Base-by-base conservation (phyloP, 2,888 invertebrate species). In the Oscheius sp. region DNA sequence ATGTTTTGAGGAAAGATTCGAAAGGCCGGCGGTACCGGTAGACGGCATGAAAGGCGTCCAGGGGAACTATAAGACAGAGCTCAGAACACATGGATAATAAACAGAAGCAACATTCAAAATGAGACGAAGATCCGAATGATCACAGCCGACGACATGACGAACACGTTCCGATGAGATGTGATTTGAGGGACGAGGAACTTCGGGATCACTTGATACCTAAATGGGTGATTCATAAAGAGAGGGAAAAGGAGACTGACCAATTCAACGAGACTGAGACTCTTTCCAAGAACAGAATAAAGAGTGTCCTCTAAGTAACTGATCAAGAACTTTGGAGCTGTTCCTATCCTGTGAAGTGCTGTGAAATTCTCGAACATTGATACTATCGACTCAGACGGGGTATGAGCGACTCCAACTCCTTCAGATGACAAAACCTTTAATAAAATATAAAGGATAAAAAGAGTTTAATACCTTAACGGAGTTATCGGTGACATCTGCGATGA, bases 281-380 rank as follows among this genome's bases (percentile, higher is more conserved):
- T 80, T 6, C 73, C 72, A 14, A 84, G 74, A 20, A 84, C 70
- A 36, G 70, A 83, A 62, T 71, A 78, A 74, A 83, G 78, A 81
- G 77, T 80, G 83, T 86, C 70, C 65, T 82, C 78, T 82, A 85
- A 61, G 80, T 83, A 68, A 81, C 73, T 75, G 8, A 80, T 64
- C 26, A 82, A 57, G 57, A 83, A 78, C 36, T 72, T 70, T 12
- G 82, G 73, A 17, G 74, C 72, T 20, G 65, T 65, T 20, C 71
- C 71, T 8, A 66, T 65, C 26, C 57, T 49, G 44, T 81, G 73
- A 26, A 83, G 67, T 14, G 67, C 75, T n/a, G 72, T 72, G 50
- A 83, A 83, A 47, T 79, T 75, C 45, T 83, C 83, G 57, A 83
- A 59, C 82, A 83, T 83, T 4, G 74, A 72, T 2, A 81, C 75